These are phyloP conservation scores for Cacoxenus indagator DNA, from an alignment of 2,888 invertebrate genomes.

Conservation along the genomic window DNA sequence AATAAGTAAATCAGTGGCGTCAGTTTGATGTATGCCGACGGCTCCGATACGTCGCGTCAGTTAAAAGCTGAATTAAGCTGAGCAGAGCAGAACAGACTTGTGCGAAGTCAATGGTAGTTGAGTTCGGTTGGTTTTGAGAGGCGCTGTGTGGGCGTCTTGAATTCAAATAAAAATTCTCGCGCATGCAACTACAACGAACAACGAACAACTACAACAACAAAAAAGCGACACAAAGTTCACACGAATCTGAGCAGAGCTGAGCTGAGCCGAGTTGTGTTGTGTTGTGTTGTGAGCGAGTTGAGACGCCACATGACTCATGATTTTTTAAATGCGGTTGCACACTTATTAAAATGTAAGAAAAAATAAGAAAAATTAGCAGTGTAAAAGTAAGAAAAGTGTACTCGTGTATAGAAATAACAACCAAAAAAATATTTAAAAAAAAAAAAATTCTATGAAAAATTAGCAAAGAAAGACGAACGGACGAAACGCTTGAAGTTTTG, in stretches of 20 bases:
- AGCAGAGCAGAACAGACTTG: no score
- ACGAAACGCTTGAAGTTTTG: not conserved
- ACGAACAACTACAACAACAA: not conserved
- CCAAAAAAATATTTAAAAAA: no score
- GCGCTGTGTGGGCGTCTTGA: not conserved
- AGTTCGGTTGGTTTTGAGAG: no score
- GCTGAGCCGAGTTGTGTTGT: not conserved
- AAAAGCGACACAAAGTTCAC: not conserved
- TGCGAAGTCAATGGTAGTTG: not conserved
- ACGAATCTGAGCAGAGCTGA: not conserved
- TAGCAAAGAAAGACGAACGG: not conserved
- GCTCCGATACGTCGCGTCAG: no score
- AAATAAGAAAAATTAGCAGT: no score
- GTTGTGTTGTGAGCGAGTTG: no score
- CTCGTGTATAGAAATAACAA: no score
- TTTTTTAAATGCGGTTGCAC: not conserved
- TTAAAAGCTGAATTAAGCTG: not conserved
- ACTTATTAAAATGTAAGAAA: not conserved
- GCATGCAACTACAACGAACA: not conserved
- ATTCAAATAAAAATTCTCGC: not conserved
- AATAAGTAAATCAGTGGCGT: constrained; percentile 53
- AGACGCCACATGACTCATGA: not conserved
- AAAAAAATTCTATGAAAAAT: no score
- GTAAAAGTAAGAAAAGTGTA: no score
- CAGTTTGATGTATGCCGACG: constrained; percentile 31